Evolutionary conservation across 2,888 invertebrate species (phyloP).

Genomic region (Orthosia gracilis): DNA sequence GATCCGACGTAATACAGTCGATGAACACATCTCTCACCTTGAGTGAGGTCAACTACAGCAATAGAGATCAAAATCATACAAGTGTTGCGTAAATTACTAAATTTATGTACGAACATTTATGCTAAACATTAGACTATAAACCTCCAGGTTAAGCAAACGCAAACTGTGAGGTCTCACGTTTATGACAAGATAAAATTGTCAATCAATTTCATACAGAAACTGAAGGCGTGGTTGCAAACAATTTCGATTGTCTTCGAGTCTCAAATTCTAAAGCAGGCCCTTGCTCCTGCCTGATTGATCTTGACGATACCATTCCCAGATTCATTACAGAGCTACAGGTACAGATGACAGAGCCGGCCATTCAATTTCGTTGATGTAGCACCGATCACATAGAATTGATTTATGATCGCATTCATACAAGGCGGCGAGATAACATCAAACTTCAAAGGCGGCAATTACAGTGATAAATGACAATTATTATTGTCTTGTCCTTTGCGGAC

Average conservation of each 20-base stretch:
- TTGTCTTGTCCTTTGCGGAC: constrained; percentile 87
- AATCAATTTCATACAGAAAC: constrained; percentile 6
- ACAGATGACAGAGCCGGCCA: constrained; percentile 66
- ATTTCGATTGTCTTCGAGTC: constrained; percentile 30
- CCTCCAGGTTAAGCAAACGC: not conserved
- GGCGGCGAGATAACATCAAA: constrained; percentile 86
- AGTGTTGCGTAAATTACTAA: constrained; percentile 50
- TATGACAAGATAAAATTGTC: constrained; percentile 13
- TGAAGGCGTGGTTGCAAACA: constrained; percentile 11
- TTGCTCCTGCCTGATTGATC: constrained; percentile 49
- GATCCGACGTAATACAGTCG: constrained; percentile 75
- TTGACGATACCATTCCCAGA: constrained; percentile 52
- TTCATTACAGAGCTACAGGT: constrained; percentile 53
- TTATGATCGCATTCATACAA: constrained; percentile 79
- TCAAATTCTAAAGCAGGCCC: constrained; percentile 41
- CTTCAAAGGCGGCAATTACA: constrained; percentile 89
- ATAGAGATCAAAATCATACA: constrained; percentile 71
- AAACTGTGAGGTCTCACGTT: not conserved
- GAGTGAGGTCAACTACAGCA: constrained; percentile 78
- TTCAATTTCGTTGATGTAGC: constrained; percentile 74
- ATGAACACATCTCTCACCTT: constrained; percentile 83
- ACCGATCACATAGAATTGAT: constrained; percentile 76
- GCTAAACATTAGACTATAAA: constrained; percentile 13
- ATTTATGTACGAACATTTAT: constrained; percentile 20
- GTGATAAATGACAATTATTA: constrained; percentile 87